These are phyloP conservation scores for Corythoichthys haematopterus DNA, from an alignment of 2,113 vertebrate genomes.

Conservation along the genomic window DNA sequence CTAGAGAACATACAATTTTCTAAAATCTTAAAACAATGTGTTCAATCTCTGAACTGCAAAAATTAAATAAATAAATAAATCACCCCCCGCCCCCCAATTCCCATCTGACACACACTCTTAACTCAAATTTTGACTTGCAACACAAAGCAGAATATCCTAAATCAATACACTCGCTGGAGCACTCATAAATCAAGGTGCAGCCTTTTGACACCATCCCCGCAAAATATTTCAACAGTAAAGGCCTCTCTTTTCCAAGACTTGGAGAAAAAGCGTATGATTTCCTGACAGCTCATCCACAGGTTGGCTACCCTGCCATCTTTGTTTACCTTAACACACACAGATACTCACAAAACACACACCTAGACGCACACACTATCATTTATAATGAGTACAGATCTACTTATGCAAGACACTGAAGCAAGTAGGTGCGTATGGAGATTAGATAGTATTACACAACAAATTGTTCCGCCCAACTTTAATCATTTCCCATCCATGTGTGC, in stretches of 20 bases:
- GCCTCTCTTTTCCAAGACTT: not conserved
- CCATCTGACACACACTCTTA: not conserved
- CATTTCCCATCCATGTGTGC: constrained; percentile 13
- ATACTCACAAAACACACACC: not conserved
- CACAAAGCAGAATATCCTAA: not conserved
- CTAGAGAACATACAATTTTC: not conserved
- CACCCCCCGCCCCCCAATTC: too few relatives aligned
- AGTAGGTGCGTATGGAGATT: not conserved
- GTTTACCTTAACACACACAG: not conserved
- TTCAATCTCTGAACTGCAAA: too few relatives aligned
- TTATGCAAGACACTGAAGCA: not conserved
- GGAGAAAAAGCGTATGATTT: not conserved
- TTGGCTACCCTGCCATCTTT: not conserved
- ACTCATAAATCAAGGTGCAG: not conserved
- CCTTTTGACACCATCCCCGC: not conserved
- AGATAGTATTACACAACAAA: constrained; percentile 51
- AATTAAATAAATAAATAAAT: too few relatives aligned
- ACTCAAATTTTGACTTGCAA: not conserved
- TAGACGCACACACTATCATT: not conserved
- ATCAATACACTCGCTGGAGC: not conserved
- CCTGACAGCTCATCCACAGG: not conserved
- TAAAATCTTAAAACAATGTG: too few relatives aligned
- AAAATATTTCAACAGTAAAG: not conserved
- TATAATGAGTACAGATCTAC: not conserved
- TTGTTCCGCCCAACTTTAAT: constrained; percentile 44